Conservation (phyloP, 2,797 vertebrate genomes). For the Tachyglossus aculeatus region DNA sequence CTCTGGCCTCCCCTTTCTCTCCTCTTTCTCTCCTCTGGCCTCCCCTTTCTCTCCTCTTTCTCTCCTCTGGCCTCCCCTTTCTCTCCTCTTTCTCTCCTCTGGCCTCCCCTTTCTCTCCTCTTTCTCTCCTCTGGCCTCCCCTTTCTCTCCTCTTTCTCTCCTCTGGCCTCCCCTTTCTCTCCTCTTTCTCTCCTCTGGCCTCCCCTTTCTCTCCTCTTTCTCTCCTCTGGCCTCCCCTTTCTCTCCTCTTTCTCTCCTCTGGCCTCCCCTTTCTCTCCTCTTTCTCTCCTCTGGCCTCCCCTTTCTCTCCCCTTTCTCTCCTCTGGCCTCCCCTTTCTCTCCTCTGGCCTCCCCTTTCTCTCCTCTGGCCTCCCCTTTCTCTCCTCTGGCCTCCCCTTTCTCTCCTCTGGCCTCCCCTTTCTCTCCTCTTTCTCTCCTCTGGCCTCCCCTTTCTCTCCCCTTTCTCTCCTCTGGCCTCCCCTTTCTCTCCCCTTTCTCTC, state of each 20-base stretch:
- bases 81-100: background rate
- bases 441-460: accelerated
- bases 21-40: background rate
- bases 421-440: background rate
- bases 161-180: background rate
- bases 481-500: background rate
- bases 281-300: too few species aligned
- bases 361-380: background rate
- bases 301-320: too few species aligned
- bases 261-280: too few species aligned
- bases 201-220: background rate
- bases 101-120: background rate
- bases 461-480: background rate
- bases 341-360: background rate
- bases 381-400: background rate
- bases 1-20: background rate
- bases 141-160: background rate
- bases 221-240: background rate
- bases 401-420: background rate
- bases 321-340: too few species aligned
- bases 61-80: background rate
- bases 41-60: background rate
- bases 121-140: background rate
- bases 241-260: background rate
- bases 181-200: background rate